Evolutionary conservation across 2,797 vertebrate species (phyloP).

Genomic region (Erethizon dorsatum): DNA sequence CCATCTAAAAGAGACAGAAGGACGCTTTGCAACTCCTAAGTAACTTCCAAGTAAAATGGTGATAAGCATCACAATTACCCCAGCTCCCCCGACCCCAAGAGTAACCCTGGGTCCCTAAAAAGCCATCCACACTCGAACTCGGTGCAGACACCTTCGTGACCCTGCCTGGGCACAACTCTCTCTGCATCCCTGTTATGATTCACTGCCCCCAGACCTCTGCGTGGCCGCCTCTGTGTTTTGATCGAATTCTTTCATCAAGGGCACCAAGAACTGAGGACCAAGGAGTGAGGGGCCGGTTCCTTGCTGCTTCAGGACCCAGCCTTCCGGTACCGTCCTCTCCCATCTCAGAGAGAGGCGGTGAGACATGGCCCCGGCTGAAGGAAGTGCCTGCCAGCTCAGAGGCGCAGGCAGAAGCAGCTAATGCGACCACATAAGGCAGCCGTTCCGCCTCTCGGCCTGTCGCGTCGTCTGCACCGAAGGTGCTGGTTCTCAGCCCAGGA

Average conservation of each 20-base stretch:
- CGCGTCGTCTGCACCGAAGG: constrained; percentile 8
- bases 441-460: neutral
- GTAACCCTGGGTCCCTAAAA: neutral
- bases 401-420: neutral
- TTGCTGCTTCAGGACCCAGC: neutral
- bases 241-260: neutral
- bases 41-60: neutral
- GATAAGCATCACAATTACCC: neutral
- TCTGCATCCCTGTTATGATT: neutral
- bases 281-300: neutral
- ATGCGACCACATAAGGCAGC: neutral
- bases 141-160: neutral
- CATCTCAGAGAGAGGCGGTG: neutral
- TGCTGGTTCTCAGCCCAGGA: neutral
- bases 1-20: neutral
- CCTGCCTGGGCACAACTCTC: neutral
- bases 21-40: neutral
- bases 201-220: neutral
- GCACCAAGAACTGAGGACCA: neutral
- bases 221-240: neutral
- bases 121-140: neutral
- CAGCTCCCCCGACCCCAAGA: neutral
- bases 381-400: neutral
- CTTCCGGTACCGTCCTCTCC: neutral
- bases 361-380: neutral